Conservation (phyloP, 2,888 invertebrate species). For the Oxystoma pomonae region DNA sequence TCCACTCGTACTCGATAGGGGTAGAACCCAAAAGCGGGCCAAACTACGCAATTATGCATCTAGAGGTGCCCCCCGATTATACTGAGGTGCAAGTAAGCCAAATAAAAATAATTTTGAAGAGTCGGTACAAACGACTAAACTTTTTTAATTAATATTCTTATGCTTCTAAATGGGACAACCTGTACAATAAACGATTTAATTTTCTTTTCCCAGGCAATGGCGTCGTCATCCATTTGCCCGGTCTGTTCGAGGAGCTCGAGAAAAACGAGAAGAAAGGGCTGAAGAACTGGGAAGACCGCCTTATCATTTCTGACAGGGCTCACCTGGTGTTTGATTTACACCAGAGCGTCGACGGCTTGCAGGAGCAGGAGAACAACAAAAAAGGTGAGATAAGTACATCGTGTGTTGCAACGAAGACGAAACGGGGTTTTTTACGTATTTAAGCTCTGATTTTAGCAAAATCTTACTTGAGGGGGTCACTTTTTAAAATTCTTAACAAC, state of each 20-base stretch:
- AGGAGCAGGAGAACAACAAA: constrained; percentile 78
- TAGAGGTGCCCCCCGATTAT: background rate
- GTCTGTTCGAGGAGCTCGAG: constrained; percentile 89
- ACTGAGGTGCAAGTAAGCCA: background rate
- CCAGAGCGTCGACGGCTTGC: constrained; percentile 87
- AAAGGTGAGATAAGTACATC: no score
- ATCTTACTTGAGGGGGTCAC: no score
- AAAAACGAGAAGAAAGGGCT: constrained; percentile 91
- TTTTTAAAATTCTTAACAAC: no score
- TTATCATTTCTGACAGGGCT: constrained; percentile 93
- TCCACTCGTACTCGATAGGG: no score
- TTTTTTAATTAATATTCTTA: no score
- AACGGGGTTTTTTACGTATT: no score
- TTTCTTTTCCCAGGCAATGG: constrained; percentile 76
- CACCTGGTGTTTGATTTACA: constrained; percentile 93
- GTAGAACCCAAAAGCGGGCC: no score
- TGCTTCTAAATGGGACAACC: no score
- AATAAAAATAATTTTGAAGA: background rate
- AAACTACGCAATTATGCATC: no score
- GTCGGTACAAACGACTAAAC: no score
- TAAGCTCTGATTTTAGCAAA: no score
- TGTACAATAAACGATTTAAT: constrained; percentile 3
- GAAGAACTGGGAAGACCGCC: constrained; percentile 71
- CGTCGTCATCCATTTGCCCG: constrained; percentile 95
- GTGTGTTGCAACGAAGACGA: no score